Conservation (phyloP, 2,113 vertebrate species). For the Conger conger region DNA sequence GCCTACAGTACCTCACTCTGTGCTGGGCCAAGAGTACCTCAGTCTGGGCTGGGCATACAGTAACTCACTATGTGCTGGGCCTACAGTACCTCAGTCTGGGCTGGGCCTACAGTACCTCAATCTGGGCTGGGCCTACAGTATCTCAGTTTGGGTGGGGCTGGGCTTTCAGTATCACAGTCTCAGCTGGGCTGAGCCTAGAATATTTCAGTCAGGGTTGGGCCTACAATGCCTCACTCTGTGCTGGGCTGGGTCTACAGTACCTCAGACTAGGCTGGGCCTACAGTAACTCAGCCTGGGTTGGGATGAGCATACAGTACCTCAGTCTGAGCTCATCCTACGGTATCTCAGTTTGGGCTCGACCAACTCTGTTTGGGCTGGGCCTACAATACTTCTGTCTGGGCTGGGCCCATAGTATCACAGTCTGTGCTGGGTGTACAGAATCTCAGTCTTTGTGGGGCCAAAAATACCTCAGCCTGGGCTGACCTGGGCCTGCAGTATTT, state of each 20-base stretch:
- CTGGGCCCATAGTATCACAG: no score
- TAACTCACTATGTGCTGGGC: no score
- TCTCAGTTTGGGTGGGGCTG: not conserved
- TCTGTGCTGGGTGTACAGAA: no score
- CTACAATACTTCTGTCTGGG: not conserved
- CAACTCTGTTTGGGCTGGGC: not conserved
- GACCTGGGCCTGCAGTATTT: no score
- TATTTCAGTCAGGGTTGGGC: not conserved
- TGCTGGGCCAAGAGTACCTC: no score
- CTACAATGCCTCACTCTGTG: not conserved
- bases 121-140: not conserved
- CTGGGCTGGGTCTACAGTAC: not conserved
- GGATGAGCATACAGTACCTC: conserved; percentile 63
- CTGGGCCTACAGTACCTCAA: not conserved
- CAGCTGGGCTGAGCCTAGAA: conserved; percentile 34
- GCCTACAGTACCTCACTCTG: no score
- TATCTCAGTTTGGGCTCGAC: not conserved
- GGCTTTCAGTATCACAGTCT: conserved; percentile 66
- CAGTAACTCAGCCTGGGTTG: no score
- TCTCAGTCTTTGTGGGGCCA: no score
- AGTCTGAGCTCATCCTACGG: conserved; percentile 61
- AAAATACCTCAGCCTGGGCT: no score
- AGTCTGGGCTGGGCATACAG: no score
- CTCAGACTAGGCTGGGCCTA: not conserved
- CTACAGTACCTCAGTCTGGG: not conserved